phyloP scores from a whole-genome alignment of 64 coral and sea anemone genomes.

The Acropora yongei region DNA sequence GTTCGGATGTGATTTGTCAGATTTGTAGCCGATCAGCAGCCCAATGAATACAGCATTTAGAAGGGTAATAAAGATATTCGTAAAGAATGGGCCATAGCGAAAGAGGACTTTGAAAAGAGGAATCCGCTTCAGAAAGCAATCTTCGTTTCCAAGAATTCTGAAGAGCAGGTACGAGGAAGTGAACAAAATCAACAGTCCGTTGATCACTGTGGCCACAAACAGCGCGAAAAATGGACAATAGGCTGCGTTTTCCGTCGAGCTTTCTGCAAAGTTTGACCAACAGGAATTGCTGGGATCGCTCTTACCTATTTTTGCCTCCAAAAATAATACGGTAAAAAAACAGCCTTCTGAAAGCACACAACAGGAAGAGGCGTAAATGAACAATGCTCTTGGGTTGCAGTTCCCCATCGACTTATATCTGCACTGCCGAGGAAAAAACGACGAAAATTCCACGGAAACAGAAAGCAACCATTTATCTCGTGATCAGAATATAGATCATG shows the following conservation, averaged over 20 bases:
- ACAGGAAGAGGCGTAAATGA: background rate
- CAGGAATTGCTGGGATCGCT: background rate
- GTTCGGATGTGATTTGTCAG: background rate
- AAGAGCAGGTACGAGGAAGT: background rate
- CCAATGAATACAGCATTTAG: background rate
- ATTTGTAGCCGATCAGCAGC: background rate
- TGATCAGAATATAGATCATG: background rate
- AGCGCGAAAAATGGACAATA: constrained; percentile 26
- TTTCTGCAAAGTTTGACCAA: constrained; percentile 22
- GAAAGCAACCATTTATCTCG: background rate
- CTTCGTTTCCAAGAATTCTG: background rate
- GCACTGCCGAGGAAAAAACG: background rate
- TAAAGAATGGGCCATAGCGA: constrained; percentile 31
- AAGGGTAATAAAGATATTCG: background rate
- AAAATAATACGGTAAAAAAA: background rate
- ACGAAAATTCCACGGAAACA: background rate
- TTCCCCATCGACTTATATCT: constrained; percentile 4
- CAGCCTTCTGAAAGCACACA: background rate
- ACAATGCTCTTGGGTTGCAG: constrained; percentile 46
- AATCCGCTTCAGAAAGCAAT: constrained; percentile 15
- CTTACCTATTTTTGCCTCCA: constrained; percentile 18
- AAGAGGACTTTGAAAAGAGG: background rate
- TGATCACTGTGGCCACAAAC: constrained; percentile 9
- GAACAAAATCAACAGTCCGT: background rate
- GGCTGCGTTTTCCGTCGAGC: background rate